phyloP scores from a whole-genome alignment of 2,888 invertebrate genomes.

The Eilema depressum region DNA sequence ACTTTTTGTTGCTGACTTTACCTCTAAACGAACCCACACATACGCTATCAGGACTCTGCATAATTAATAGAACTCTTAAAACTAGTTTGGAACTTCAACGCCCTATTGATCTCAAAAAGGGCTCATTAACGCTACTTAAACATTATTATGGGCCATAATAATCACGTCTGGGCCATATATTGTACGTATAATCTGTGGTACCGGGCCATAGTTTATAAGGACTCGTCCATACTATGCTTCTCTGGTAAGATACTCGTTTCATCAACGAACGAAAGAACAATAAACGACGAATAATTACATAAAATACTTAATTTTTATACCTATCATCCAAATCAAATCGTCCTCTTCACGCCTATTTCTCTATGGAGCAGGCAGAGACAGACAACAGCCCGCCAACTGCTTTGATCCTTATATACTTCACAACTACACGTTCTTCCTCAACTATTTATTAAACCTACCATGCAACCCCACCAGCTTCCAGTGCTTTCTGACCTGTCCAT shows the following conservation, averaged over 20 bases:
- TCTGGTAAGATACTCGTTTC: too few relatives aligned
- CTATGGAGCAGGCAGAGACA: too few relatives aligned
- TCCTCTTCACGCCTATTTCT: too few relatives aligned
- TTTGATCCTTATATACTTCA: too few relatives aligned
- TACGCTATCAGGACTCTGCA: constrained; percentile 32
- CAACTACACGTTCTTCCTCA: too few relatives aligned
- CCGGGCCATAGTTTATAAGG: constrained; percentile 16
- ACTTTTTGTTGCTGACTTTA: not conserved
- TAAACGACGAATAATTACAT: too few relatives aligned
- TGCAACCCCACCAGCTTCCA: too few relatives aligned
- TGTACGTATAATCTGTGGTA: constrained; percentile 21
- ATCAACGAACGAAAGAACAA: too few relatives aligned
- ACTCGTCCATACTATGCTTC: not conserved
- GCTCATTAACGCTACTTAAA: constrained; percentile 79
- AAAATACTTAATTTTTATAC: too few relatives aligned
- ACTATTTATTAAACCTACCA: too few relatives aligned
- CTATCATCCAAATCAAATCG: too few relatives aligned
- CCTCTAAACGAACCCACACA: not conserved
- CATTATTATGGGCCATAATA: constrained; percentile 77
- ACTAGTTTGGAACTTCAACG: constrained; percentile 63
- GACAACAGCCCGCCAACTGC: too few relatives aligned
- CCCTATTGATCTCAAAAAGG: constrained; percentile 55
- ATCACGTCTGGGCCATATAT: constrained; percentile 58
- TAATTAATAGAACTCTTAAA: constrained; percentile 55
- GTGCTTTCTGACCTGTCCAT: not conserved